Percentiles rank a stretch among this genome's conserved stretches.
phyloP scores from a whole-genome alignment of 2,113 vertebrate species.

The Cebidichthys violaceus region DNA sequence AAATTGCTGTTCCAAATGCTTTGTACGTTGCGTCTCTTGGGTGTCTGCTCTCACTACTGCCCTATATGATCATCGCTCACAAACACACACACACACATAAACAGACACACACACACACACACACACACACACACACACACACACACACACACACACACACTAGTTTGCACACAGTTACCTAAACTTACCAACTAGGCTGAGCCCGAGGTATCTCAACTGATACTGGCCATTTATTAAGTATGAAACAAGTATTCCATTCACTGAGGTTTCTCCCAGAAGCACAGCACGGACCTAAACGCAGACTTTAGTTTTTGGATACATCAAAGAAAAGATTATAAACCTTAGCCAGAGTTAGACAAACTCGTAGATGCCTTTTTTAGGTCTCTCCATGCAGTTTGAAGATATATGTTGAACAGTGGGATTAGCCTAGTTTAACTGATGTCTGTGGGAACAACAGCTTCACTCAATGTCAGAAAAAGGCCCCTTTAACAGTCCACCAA shows the following conservation, averaged over 20 bases:
- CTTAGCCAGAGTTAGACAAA: background rate
- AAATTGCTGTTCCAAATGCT: conserved; percentile 60
- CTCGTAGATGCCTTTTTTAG: background rate
- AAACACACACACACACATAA: background rate
- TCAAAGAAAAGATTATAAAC: background rate
- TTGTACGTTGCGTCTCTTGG: conserved; percentile 49
- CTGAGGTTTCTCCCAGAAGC: no score
- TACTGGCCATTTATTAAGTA: background rate
- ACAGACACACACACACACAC: conserved; percentile 2
- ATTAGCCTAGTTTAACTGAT: conserved; percentile 15
- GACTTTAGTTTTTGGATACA: background rate
- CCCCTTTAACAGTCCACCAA: background rate
- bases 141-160: background rate
- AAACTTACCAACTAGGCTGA: conserved; percentile 7
- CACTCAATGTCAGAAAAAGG: background rate
- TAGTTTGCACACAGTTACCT: conserved; percentile 23
- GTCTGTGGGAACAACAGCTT: background rate
- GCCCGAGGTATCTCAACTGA: background rate
- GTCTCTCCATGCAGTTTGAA: background rate
- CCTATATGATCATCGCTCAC: conserved; percentile 47
- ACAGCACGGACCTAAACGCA: background rate
- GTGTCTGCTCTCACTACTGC: conserved; percentile 49
- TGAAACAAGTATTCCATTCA: background rate
- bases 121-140: conserved; percentile 3
- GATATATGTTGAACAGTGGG: conserved; percentile 1